Conservation (phyloP, 2,888 invertebrate genomes). For the Metalampra italica region DNA sequence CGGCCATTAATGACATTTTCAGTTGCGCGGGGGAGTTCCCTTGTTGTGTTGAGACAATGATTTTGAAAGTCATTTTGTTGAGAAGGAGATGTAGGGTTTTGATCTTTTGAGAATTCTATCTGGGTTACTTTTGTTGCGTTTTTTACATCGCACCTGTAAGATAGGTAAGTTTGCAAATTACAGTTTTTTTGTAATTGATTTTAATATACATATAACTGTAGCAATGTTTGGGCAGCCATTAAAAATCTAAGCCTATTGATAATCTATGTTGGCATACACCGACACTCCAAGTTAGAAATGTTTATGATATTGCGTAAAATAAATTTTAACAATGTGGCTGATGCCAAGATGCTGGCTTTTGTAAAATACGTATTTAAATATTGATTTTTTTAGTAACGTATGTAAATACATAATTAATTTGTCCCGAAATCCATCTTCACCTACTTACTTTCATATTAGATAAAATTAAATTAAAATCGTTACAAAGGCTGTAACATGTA, state of each 20-base stretch:
- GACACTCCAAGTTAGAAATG: neutral
- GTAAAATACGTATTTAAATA: too few species aligned
- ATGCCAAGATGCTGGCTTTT: neutral
- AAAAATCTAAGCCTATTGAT: too few species aligned
- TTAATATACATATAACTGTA: too few species aligned
- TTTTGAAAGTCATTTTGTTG: conserved; percentile 74
- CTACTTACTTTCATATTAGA: conserved; percentile 18
- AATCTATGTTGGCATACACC: too few species aligned
- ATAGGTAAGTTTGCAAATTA: too few species aligned
- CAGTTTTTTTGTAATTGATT: too few species aligned
- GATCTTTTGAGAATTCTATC: conserved; percentile 1
- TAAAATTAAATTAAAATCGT: conserved; percentile 22
- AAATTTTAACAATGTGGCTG: neutral
- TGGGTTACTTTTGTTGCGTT: neutral
- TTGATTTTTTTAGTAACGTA: too few species aligned
- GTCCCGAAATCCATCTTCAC: conserved; percentile 5
- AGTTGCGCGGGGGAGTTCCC: conserved; percentile 53
- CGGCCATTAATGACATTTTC: conserved; percentile 78
- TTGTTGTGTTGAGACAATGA: conserved; percentile 69
- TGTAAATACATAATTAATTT: neutral
- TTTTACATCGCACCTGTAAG: too few species aligned
- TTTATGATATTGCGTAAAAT: neutral
- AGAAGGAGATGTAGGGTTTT: neutral
- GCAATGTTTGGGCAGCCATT: too few species aligned
- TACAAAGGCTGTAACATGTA: conserved; percentile 23